Conservation (phyloP, 2,888 invertebrate genomes). For the Chironomus tentans region DNA sequence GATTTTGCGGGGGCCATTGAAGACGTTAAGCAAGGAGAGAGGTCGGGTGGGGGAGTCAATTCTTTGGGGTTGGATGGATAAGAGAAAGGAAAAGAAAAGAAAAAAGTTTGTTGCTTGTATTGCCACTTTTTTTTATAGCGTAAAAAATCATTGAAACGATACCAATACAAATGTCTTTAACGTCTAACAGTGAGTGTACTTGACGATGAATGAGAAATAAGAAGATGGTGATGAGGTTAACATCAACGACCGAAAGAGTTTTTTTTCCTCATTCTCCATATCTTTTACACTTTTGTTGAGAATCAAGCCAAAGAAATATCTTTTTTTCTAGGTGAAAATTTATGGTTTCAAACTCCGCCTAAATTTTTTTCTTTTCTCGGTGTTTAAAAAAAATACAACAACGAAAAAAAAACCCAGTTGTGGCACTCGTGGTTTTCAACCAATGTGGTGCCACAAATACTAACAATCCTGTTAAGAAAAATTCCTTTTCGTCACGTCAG, state of each 20-base stretch:
- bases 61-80: no score
- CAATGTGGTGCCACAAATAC: constrained; percentile 21
- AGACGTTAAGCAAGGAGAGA: neutral
- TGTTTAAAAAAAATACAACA: neutral
- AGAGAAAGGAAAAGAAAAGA: neutral
- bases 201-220: neutral
- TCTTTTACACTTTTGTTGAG: neutral
- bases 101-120: constrained; percentile 19
- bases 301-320: neutral
- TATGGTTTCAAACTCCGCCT: constrained; percentile 14
- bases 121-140: constrained; percentile 11
- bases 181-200: neutral
- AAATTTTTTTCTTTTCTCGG: neutral
- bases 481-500: neutral
- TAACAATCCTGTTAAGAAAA: constrained; percentile 15
- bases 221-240: constrained; percentile 17
- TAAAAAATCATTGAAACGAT: neutral
- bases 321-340: constrained; percentile 14
- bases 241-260: neutral
- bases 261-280: neutral
- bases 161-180: constrained; percentile 8
- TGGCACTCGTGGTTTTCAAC: constrained; percentile 18
- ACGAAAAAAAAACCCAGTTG: constrained; percentile 15
- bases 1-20: constrained; percentile 2
- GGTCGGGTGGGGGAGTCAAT: neutral